These are phyloP conservation scores for Drosophila nannoptera DNA, from an alignment of 1,140 invertebrate species.

Conservation along the genomic window DNA sequence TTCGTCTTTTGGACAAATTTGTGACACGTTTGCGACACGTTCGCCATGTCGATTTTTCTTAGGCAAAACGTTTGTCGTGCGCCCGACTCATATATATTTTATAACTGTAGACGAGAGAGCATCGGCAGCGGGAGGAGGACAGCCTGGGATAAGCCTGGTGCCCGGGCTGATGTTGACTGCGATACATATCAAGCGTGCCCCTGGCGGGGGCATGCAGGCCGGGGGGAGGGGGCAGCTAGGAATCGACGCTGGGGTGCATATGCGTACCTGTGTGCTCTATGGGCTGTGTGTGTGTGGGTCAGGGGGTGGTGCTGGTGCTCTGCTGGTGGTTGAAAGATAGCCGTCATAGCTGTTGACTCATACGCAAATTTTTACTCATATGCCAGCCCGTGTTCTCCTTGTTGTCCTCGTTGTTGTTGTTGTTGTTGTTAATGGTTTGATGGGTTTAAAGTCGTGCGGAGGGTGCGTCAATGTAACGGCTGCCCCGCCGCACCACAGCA, in stretches of 20 bases:
- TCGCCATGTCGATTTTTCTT: slow-evolving; percentile 76
- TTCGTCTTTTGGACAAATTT: slow-evolving; percentile 56
- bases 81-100: slow-evolving; percentile 72
- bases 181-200: slow-evolving; percentile 55
- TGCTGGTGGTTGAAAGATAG: slow-evolving; percentile 68
- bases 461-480: slow-evolving; percentile 67
- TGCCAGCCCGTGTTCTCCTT: slow-evolving; percentile 20
- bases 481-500: not conserved
- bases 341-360: slow-evolving; percentile 67
- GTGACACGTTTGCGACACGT: slow-evolving; percentile 74
- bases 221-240: slow-evolving; percentile 8
- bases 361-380: slow-evolving; percentile 76
- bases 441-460: slow-evolving; percentile 70
- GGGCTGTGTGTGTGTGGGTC: not conserved
- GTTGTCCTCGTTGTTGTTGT: slow-evolving; percentile 31
- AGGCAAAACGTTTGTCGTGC: slow-evolving; percentile 66
- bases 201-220: not conserved
- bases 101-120: slow-evolving; percentile 59
- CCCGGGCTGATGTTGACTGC: slow-evolving; percentile 9
- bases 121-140: not conserved
- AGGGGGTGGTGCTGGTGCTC: slow-evolving; percentile 14
- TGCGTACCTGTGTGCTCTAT: slow-evolving; percentile 46
- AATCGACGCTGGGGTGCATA: slow-evolving; percentile 32
- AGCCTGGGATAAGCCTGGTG: not conserved
- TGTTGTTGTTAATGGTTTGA: slow-evolving; percentile 70